Base-by-base conservation (phyloP, 2,888 invertebrate genomes). In the Zeuzera pyrina region DNA sequence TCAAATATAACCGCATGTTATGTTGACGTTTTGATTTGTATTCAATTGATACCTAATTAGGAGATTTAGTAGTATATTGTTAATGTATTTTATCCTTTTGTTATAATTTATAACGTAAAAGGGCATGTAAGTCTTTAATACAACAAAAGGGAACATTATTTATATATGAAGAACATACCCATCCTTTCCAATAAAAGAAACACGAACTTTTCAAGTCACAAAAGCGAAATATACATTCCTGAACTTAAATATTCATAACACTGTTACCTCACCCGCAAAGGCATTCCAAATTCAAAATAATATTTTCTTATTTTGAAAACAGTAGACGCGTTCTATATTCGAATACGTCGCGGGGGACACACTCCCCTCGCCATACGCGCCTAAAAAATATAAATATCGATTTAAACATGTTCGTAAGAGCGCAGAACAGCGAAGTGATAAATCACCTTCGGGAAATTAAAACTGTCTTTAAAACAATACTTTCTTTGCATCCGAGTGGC, bases 361-460 rank as follows among this genome's bases (percentile, higher is more conserved):
- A 44, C 39, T 62, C 73, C 71, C 66, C 65, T 62, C 45, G 49
- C 49, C 45, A 48, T 47, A 44, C 49, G 44, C 47, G 13, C 28
- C n/a, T 45, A 52, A 57, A 60, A 66, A 66, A 58, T 48, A 54
- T 43, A 57, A 60, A 66, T 62, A 70, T 68, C 64, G 66, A 67
- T 64, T 61, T 52, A 42, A 51, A 50, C 52, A 54, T 44, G 52
- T 54, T 55, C 57, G 53, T 57, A 57, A 54, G 55, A 31, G 36
- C n/a, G 52, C 61, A 33, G 35, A 65, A 57, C 58, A 58, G 53
- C 53, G 35, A 30, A 48, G 69, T 72, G 74, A 84, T 84, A 84
- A 84, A 83, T 84, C 81, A 84, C 78, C 72, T 76, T 76, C 77
- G 78, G 84, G 84, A 84, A 84, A 84, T 84, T 84, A 79, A 84